Evolutionary conservation across 2,797 vertebrate genomes (phyloP).

Genomic region (Bryconaethiops microstoma): DNA sequence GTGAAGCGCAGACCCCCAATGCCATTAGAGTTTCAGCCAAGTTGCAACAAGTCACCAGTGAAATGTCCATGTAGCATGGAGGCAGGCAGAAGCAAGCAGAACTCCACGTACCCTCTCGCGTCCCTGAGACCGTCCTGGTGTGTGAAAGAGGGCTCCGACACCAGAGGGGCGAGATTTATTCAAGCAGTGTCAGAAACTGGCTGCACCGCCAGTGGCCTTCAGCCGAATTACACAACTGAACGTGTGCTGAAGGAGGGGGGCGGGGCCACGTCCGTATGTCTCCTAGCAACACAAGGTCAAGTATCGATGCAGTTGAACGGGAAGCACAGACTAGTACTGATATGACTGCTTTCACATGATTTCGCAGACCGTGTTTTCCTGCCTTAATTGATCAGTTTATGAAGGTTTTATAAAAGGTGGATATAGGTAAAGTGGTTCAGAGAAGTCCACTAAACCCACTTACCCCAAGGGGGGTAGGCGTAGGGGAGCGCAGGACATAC

Average conservation of each 20-base stretch:
- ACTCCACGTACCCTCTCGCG: constrained; percentile 38
- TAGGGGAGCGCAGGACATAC: too few relatives aligned
- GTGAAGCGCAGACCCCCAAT: not conserved
- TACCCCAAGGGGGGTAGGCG: too few relatives aligned
- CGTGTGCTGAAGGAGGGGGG: not conserved
- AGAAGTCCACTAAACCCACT: too few relatives aligned
- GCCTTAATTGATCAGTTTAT: not conserved
- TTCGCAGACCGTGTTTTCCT: not conserved
- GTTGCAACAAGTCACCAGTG: not conserved
- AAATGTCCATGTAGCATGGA: not conserved
- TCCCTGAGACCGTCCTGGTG: constrained; percentile 25
- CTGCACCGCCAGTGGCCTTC: constrained; percentile 36
- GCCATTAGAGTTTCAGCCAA: not conserved
- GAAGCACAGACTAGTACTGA: not conserved
- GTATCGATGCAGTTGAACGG: not conserved
- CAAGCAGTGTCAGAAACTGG: not conserved
- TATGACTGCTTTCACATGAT: not conserved
- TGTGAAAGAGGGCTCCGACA: constrained; percentile 19
- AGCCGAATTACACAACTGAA: constrained; percentile 11
- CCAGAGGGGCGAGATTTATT: constrained; percentile 36
- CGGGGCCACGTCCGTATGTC: not conserved
- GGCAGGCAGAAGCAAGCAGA: not conserved
- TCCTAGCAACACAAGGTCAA: not conserved
- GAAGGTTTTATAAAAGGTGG: too few relatives aligned
- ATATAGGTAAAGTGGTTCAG: too few relatives aligned